phyloP scores from a whole-genome alignment of 1,140 invertebrate genomes.

The Ooceraea biroi region DNA sequence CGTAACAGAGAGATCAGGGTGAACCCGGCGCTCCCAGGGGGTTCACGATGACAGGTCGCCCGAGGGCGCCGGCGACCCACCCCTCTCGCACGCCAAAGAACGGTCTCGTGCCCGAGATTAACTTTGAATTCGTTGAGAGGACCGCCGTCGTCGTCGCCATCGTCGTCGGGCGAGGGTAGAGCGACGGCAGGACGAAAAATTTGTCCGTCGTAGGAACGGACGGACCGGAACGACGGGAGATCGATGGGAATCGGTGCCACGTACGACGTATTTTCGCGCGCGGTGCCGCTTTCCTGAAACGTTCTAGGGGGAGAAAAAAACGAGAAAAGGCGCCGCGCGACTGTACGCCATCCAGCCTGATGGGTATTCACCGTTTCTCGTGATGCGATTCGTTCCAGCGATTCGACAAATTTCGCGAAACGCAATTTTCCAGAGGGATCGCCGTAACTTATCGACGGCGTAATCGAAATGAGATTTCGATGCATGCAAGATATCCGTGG shows the following conservation, averaged over 20 bases:
- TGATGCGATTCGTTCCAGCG: constrained; percentile 44
- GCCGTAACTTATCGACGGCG: not conserved
- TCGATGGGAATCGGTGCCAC: constrained; percentile 71
- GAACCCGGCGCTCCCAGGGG: constrained; percentile 76
- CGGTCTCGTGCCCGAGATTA: constrained; percentile 76
- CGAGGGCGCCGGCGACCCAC: constrained; percentile 63
- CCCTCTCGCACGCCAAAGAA: constrained; percentile 43
- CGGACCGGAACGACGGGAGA: constrained; percentile 74
- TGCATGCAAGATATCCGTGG: not conserved
- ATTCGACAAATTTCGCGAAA: constrained; percentile 53
- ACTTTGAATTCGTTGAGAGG: constrained; percentile 76
- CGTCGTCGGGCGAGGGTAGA: constrained; percentile 28
- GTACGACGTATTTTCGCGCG: constrained; percentile 58
- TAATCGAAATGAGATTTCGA: not conserved
- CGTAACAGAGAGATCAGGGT: constrained; percentile 80
- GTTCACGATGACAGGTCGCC: constrained; percentile 80
- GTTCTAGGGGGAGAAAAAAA: constrained; percentile 32
- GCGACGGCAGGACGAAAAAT: constrained; percentile 70
- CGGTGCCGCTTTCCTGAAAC: constrained; percentile 20
- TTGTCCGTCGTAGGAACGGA: constrained; percentile 71
- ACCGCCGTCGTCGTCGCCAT: constrained; percentile 28
- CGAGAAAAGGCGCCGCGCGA: constrained; percentile 23
- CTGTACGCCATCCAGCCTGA: constrained; percentile 44
- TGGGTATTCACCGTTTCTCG: constrained; percentile 52
- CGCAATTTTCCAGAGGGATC: constrained; percentile 13